These are phyloP conservation scores for Selene dorsalis DNA, from an alignment of 2,797 vertebrate genomes.

Conservation along the genomic window DNA sequence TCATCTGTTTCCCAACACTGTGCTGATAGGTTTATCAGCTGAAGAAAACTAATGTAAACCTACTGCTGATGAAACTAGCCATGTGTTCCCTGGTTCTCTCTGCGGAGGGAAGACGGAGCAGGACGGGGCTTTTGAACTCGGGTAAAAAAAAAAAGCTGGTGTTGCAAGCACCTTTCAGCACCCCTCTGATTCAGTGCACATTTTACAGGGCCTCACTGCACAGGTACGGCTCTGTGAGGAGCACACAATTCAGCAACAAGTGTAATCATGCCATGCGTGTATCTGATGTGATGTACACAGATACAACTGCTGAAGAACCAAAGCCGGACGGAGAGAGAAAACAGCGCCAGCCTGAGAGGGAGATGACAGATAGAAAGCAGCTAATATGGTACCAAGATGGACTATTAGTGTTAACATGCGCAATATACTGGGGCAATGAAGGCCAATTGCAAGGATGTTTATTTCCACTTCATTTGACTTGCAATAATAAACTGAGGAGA, in stretches of 20 bases:
- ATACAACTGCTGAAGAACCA: not conserved
- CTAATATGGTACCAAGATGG: slow-evolving; percentile 25
- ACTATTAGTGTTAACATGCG: slow-evolving; percentile 28
- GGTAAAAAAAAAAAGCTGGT: slow-evolving; percentile 47
- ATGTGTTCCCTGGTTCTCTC: slow-evolving; percentile 56
- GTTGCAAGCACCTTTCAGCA: slow-evolving; percentile 77
- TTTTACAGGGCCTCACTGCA: slow-evolving; percentile 52
- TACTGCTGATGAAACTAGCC: slow-evolving; percentile 60
- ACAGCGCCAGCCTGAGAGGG: not conserved
- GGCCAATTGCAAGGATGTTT: slow-evolving; percentile 40
- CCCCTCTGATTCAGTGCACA: slow-evolving; percentile 71
- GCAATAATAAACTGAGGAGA: slow-evolving; percentile 54
- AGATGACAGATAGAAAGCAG: slow-evolving; percentile 21
- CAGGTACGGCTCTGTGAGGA: slow-evolving; percentile 57
- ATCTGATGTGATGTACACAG: not conserved
- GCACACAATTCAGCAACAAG: slow-evolving; percentile 2
- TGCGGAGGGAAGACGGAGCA: slow-evolving; percentile 16
- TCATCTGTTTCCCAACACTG: slow-evolving; percentile 63
- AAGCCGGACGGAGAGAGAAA: slow-evolving; percentile 21
- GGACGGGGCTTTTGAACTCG: slow-evolving; percentile 39
- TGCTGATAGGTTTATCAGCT: slow-evolving; percentile 77
- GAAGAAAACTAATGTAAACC: slow-evolving; percentile 69
- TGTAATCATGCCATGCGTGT: not conserved
- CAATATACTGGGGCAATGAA: slow-evolving; percentile 32
- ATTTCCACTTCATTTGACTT: slow-evolving; percentile 56